Evolutionary conservation across 2,113 vertebrate species (phyloP).

Genomic region (Himantopus leucocephalus): DNA sequence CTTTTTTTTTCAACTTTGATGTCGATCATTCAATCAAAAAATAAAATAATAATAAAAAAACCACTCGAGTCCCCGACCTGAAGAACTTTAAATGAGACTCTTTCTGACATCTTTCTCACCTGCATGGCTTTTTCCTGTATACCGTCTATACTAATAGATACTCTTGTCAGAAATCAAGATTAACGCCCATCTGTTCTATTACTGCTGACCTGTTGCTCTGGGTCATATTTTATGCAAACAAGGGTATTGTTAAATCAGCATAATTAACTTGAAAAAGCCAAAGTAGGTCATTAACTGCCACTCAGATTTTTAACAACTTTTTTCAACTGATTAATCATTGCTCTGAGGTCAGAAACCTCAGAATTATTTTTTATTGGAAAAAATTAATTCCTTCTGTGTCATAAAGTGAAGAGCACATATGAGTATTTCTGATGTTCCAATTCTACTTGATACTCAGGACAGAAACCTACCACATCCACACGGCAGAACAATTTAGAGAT

Average conservation of each 20-base stretch:
- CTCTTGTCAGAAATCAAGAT: constrained; percentile 16
- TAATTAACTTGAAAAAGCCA: constrained; percentile 45
- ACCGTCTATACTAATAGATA: background rate
- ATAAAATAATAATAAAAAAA: constrained; percentile 18
- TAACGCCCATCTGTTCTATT: constrained; percentile 36
- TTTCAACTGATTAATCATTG: constrained; percentile 14
- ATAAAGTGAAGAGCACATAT: background rate
- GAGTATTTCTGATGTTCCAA: background rate
- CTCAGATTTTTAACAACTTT: constrained; percentile 22
- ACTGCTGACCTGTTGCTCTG: constrained; percentile 40
- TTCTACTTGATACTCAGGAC: background rate
- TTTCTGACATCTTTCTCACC: background rate
- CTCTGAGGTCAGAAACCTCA: constrained; percentile 8
- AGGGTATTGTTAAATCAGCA: constrained; percentile 45
- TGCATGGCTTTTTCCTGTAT: background rate
- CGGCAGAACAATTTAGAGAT: background rate
- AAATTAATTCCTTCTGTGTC: background rate
- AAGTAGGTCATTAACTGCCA: constrained; percentile 36
- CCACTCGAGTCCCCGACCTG: background rate
- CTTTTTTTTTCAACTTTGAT: constrained; percentile 71
- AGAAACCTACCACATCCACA: background rate
- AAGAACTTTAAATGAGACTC: constrained; percentile 26
- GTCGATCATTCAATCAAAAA: constrained; percentile 69
- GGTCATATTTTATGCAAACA: constrained; percentile 50
- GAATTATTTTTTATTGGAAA: constrained; percentile 2